Conservation (phyloP, 2,797 vertebrate genomes). For the Chelon auratus region DNA sequence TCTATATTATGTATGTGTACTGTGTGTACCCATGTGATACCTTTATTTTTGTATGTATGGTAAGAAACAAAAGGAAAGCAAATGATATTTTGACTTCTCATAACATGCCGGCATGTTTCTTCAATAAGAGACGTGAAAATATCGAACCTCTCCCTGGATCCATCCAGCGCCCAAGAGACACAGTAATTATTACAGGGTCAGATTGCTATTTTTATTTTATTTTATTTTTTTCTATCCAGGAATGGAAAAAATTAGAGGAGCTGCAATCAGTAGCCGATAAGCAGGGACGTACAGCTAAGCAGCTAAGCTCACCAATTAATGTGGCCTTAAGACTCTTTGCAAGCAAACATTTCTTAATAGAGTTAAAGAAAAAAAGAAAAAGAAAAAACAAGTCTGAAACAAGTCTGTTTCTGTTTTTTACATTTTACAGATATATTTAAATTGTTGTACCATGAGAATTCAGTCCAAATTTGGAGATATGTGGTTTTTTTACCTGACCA, state of each 20-base stretch:
- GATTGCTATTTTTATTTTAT: slow-evolving; percentile 8
- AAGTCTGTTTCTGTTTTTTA: no score
- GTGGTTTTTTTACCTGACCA: no score
- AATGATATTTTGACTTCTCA: slow-evolving; percentile 24
- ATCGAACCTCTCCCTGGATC: not conserved
- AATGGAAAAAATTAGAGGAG: not conserved
- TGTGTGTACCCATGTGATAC: not conserved
- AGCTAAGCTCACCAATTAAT: not conserved
- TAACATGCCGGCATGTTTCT: slow-evolving; percentile 19
- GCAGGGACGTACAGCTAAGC: not conserved
- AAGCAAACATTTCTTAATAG: no score
- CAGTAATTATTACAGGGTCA: slow-evolving; percentile 18
- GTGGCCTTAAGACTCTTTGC: no score
- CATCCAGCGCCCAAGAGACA: not conserved
- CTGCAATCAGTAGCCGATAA: slow-evolving; percentile 7
- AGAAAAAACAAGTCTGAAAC: no score
- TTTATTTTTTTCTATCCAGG: slow-evolving; percentile 1
- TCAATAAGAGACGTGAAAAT: not conserved
- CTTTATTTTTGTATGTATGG: not conserved
- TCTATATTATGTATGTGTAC: not conserved
- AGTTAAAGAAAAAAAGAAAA: no score
- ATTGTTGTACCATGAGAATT: no score
- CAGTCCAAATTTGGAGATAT: no score
- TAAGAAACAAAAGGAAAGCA: slow-evolving; percentile 13
- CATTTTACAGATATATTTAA: no score